Base-by-base conservation (phyloP, 2,888 invertebrate genomes). In the Meandrusa payeni region DNA sequence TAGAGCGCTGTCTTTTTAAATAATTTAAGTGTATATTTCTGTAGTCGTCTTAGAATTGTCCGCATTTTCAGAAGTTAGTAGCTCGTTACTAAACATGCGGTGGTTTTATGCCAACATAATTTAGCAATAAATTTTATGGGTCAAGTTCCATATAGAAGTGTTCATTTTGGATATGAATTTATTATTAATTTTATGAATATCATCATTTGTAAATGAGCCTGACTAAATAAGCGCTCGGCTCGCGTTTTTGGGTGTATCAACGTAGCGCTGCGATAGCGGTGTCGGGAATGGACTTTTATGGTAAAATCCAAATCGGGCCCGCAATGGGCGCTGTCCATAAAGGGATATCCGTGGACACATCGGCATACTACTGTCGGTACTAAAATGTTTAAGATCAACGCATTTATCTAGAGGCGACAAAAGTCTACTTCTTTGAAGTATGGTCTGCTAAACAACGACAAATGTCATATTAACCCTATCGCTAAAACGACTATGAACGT, bases 201-300 rank as follows among this genome's bases (percentile, higher is more conserved):
- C 2, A 29, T 24, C n/a, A n/a, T n/a, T n/a, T n/a, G 13, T 31
- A 24, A n/a, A 22, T n/a, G 4, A 23, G 19, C 3, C 11, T 3
- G 2, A 0, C 5, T 12, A 12, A 32, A 32, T 6, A 11, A 2
- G 15, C n/a, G n/a, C 1, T 31, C 19, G 2, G 28, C 13, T n/a
- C 3, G n/a, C 3, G 7, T 34, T 5, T n/a, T 20, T 15, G 34
- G 22, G 28, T 9, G 7, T 23, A 29, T 34, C 12, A 6, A 28
- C 4, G 12, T 10, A 11, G 27, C 13, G 6, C 10, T 36, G 17
- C 24, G 6, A 36, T 29, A n/a, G 42, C 10, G 22, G 23, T 9
- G 15, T 36, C 10, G 29, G 22, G 10, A 13, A 31, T 19, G 19
- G 28, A 37, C 31, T 19, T 37, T 37, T 42, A 36, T 36, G 42